Conservation (phyloP, 2,797 vertebrate species). For the Enteromius anoplus region DNA sequence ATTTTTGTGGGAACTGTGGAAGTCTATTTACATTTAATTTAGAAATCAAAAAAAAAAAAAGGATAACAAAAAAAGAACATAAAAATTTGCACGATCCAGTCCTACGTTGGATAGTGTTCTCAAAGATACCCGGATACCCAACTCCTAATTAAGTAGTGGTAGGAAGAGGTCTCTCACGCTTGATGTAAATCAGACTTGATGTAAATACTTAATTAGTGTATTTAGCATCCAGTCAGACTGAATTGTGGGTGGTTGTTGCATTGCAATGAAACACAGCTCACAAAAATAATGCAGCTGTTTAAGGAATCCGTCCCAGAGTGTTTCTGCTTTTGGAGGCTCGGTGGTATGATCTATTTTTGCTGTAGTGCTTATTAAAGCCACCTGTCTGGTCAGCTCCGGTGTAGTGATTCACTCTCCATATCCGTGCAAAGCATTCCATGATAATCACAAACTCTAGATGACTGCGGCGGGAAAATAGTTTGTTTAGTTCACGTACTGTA, state of each 20-base stretch:
- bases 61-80: too few relatives aligned
- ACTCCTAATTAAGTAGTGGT: not conserved
- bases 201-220: not conserved
- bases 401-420: conserved; percentile 6
- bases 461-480: conserved; percentile 18
- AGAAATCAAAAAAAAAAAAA: not conserved
- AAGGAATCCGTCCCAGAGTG: not conserved
- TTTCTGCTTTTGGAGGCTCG: conserved; percentile 15
- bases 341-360: conserved; percentile 9
- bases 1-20: not conserved
- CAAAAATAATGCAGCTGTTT: conserved; percentile 21
- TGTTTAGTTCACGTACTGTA: not conserved
- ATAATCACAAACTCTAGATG: conserved; percentile 1
- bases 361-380: conserved; percentile 24
- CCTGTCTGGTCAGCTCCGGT: conserved; percentile 18
- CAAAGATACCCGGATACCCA: not conserved
- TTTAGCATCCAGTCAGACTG: conserved; percentile 1
- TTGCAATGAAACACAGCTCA: not conserved
- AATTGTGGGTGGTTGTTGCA: not conserved
- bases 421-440: conserved; percentile 9
- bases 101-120: not conserved
- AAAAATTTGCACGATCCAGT: not conserved
- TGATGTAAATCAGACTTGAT: conserved; percentile 1
- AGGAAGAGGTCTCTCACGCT: not conserved
- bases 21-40: not conserved